phyloP scores from a whole-genome alignment of 2,113 vertebrate genomes.

The Limanda limanda region DNA sequence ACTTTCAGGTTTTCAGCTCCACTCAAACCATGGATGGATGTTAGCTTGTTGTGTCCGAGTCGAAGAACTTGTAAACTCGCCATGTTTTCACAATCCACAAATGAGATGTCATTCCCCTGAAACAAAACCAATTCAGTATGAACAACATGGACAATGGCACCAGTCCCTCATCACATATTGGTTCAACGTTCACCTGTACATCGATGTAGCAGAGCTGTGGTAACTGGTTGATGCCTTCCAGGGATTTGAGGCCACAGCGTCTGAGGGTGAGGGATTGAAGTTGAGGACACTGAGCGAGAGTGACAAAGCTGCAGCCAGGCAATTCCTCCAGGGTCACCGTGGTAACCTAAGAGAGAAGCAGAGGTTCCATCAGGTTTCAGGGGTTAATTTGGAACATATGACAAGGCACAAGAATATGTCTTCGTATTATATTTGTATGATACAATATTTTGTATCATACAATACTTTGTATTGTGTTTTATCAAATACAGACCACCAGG shows the following conservation, averaged over 20 bases:
- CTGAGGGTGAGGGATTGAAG: conserved; percentile 87
- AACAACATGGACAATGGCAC: not conserved
- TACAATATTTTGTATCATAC: too few species aligned
- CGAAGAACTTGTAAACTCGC: conserved; percentile 85
- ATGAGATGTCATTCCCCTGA: conserved; percentile 91
- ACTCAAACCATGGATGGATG: conserved; percentile 88
- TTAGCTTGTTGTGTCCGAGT: conserved; percentile 87
- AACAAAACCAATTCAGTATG: not conserved
- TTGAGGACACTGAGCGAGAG: conserved; percentile 83
- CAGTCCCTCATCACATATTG: not conserved
- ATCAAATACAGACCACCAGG: not conserved
- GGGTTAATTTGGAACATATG: not conserved
- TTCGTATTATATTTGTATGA: too few species aligned
- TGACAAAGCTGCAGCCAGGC: conserved; percentile 86
- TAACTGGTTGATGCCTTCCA: conserved; percentile 86
- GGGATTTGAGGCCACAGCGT: conserved; percentile 85
- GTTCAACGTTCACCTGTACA: conserved; percentile 83
- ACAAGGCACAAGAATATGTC: too few species aligned
- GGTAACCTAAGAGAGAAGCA: conserved; percentile 82
- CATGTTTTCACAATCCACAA: conserved; percentile 88
- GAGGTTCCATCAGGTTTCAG: not conserved
- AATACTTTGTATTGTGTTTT: not conserved
- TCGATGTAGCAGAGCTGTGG: conserved; percentile 86
- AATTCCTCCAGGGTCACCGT: conserved; percentile 86
- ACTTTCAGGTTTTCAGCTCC: conserved; percentile 85